Conservation (phyloP, 1,140 invertebrate species). For the Platyura marginata region DNA sequence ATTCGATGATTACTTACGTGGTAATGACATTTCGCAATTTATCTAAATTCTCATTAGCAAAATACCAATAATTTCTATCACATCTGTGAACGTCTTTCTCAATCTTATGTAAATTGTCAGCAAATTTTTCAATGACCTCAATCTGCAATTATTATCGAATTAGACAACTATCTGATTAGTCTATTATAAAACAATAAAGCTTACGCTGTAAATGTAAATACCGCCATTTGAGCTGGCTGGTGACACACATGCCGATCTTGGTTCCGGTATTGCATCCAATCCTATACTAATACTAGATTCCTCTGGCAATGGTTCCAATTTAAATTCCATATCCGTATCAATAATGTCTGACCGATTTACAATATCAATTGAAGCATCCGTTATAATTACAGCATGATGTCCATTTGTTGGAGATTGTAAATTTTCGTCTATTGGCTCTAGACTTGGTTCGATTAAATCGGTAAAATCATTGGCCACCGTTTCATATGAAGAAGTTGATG, state of each 20-base stretch:
- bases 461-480: constrained; percentile 22
- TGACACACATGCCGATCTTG: constrained; percentile 45
- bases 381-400: constrained; percentile 36
- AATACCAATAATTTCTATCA: constrained; percentile 86
- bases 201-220: constrained; percentile 67
- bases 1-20: constrained; percentile 43
- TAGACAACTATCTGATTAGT: background rate
- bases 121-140: constrained; percentile 72
- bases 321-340: constrained; percentile 17
- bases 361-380: constrained; percentile 43
- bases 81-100: constrained; percentile 93
- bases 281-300: constrained; percentile 10
- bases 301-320: constrained; percentile 19
- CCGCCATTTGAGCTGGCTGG: constrained; percentile 73
- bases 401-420: background rate
- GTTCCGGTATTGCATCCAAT: constrained; percentile 22
- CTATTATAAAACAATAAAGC: constrained; percentile 10
- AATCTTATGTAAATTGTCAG: constrained; percentile 79
- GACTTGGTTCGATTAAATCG: background rate
- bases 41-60: constrained; percentile 71
- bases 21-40: constrained; percentile 93
- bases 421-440: background rate
- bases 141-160: constrained; percentile 31
- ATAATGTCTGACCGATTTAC: constrained; percentile 22
- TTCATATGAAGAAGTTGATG: constrained; percentile 20